Base-by-base conservation (phyloP, 2,113 vertebrate species). In the Misgurnus mizolepis region DNA sequence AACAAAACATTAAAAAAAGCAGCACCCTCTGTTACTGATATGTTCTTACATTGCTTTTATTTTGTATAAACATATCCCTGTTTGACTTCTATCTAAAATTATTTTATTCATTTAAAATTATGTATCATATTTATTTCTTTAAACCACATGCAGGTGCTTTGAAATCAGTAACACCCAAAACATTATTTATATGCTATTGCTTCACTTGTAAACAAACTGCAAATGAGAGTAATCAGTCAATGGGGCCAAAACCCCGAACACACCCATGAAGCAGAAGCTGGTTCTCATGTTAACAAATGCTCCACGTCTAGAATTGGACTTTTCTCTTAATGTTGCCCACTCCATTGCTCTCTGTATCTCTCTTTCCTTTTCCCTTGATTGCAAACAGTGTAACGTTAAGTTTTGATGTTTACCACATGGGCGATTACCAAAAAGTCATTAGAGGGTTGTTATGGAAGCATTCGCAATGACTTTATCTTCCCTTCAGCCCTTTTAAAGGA, bases 351-450 rank as follows among this genome's bases (percentile, higher is more conserved):
- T 53, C 45, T 39, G 15, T 55, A 1, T 34, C 34, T 67, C 7
- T 8, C 34, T 67, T 53, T 45, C 17, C 40, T 41, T 76, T 79
- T 68, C 55, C 40, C 50, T 79, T 84, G 87, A 91, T 89, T 89
- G 82, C 86, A 76, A n/a, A 68, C 83, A 68, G 78, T 83, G 83
- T 87, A 86, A 56, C 70, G 81, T 85, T 86, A 79, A 61, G 71
- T 85, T 86, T 87, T 88, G 87, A 90, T 87, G 83, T 83, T 55
- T 81, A 76, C 68, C 82, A 78, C 67, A 80, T 49, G 81, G 77
- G 67, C 76, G 27, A 73, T 88, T 85, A 82, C 49, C 75, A 81
- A 64, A 78, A 68, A 61, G 50, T 71, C 75, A 10, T 77, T 71
- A 76, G 5, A 17, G 65, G n/a, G 39, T 67, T 4, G 9, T 81